These are phyloP conservation scores for Merluccius polli DNA, from an alignment of 2,797 vertebrate species.

Conservation along the genomic window DNA sequence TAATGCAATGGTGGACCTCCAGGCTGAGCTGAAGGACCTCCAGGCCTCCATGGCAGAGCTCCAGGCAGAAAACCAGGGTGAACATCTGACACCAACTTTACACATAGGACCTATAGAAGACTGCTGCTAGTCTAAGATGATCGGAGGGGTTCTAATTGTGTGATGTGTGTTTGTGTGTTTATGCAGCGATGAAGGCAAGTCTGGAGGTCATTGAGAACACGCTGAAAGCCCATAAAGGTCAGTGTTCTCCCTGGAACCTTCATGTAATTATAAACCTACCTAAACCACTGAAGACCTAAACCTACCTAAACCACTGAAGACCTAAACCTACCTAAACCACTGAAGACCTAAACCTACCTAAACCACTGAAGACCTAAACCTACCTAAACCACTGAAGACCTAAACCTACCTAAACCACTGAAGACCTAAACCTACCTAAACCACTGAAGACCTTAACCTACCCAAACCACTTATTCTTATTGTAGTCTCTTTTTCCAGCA, in stretches of 20 bases:
- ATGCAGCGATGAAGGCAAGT: neutral
- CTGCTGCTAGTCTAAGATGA: neutral
- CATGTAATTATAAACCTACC: neutral
- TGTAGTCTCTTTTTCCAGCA: too few species aligned
- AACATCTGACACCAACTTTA: neutral
- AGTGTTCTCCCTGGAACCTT: neutral
- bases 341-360: too few species aligned
- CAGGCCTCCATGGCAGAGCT: slow-evolving; percentile 33
- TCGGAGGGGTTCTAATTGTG: neutral
- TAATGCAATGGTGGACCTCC: neutral
- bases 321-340: too few species aligned
- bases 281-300: too few species aligned
- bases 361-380: too few species aligned
- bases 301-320: too few species aligned
- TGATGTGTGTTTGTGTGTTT: neutral
- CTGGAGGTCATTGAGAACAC: neutral
- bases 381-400: too few species aligned
- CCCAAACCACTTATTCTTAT: too few species aligned
- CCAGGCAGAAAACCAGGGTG: slow-evolving; percentile 34
- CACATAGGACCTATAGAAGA: neutral
- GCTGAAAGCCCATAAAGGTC: neutral
- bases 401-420: neutral
- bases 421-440: too few species aligned
- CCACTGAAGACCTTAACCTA: too few species aligned
- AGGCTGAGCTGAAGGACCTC: slow-evolving; percentile 19